phyloP scores from a whole-genome alignment of 2,113 vertebrate genomes.

The Hemichromis elongatus region DNA sequence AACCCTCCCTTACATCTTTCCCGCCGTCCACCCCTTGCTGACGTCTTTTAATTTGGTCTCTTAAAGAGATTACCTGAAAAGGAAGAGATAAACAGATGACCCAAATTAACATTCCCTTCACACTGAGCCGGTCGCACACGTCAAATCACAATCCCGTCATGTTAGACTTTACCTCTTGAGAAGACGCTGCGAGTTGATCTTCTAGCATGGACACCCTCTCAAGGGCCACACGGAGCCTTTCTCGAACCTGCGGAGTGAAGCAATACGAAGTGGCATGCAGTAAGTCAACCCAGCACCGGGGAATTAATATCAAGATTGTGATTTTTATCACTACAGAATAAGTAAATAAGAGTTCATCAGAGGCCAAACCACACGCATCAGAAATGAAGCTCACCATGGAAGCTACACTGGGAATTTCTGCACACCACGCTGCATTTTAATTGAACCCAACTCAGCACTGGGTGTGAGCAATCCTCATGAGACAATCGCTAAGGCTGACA shows the following conservation, averaged over 20 bases:
- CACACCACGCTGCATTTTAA: neutral
- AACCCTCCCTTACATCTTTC: conserved; percentile 76
- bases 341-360: neutral
- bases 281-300: neutral
- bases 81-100: conserved; percentile 11
- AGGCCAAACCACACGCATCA: neutral
- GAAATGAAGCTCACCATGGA: neutral
- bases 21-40: conserved; percentile 78
- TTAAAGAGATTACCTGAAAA: conserved; percentile 75
- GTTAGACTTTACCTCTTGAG: conserved; percentile 78
- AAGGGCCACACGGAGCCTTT: conserved; percentile 87
- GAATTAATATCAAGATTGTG: neutral
- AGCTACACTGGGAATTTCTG: neutral
- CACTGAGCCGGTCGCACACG: neutral
- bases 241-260: conserved; percentile 77
- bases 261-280: neutral
- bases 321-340: neutral
- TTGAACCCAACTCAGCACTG: neutral
- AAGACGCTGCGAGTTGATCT: conserved; percentile 85
- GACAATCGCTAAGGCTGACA: neutral
- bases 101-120: neutral
- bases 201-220: conserved; percentile 87
- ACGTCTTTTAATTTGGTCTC: conserved; percentile 81
- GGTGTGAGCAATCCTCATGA: neutral
- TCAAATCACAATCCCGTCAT: neutral